Evolutionary conservation across 2,797 vertebrate species (phyloP).

Genomic region (Chrosomus eos): DNA sequence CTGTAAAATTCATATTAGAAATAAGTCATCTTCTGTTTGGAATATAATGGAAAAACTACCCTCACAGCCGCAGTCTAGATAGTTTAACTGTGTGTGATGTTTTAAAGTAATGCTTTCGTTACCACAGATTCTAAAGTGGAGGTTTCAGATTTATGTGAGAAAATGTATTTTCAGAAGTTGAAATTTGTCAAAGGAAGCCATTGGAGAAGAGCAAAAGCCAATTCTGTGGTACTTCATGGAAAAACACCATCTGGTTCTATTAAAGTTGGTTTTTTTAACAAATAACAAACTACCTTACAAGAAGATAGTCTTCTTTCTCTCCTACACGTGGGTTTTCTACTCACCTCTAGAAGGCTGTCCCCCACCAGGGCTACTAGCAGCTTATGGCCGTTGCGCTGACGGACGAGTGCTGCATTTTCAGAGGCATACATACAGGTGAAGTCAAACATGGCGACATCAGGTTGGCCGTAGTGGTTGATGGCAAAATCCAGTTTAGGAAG

Average conservation of each 20-base stretch:
- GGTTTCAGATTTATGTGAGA: slow-evolving; percentile 34
- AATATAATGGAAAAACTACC: neutral
- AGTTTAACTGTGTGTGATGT: slow-evolving; percentile 1
- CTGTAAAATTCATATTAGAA: neutral
- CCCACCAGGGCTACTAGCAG: slow-evolving; percentile 93
- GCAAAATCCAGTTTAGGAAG: slow-evolving; percentile 94
- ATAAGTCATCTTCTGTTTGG: neutral
- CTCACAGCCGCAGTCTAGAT: neutral
- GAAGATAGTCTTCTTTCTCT: neutral
- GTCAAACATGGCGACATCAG: slow-evolving; percentile 99
- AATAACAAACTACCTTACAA: neutral
- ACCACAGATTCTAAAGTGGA: slow-evolving; percentile 13
- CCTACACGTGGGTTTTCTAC: slow-evolving; percentile 23
- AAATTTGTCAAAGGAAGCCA: neutral
- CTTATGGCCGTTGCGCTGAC: slow-evolving; percentile 88
- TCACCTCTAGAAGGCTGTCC: slow-evolving; percentile 96
- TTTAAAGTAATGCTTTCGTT: neutral
- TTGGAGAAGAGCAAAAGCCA: slow-evolving; percentile 9
- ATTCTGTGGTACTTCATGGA: neutral
- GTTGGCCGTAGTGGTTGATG: slow-evolving; percentile 99
- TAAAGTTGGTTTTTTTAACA: neutral
- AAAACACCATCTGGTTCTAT: slow-evolving; percentile 15
- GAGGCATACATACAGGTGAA: slow-evolving; percentile 99
- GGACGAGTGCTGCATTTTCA: slow-evolving; percentile 93
- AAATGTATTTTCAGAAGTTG: slow-evolving; percentile 8